phyloP scores from a whole-genome alignment of 2,888 invertebrate genomes.

The Orthonevra nobilis region DNA sequence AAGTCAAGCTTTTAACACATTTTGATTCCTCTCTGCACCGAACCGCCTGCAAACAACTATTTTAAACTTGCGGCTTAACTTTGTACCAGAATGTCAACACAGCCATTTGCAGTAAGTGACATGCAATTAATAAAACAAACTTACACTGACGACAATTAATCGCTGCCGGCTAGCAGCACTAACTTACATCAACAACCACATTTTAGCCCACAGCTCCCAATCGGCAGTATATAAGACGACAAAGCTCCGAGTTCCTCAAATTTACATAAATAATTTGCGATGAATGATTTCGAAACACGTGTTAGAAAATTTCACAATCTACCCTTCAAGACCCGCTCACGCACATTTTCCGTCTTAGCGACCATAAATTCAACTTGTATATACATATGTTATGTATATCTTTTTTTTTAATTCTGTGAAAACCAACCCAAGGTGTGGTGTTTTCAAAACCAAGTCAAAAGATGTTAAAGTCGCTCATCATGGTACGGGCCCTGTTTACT shows the following conservation, averaged over 20 bases:
- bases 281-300: slow-evolving; percentile 39
- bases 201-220: slow-evolving; percentile 11
- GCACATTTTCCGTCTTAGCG: too few relatives aligned
- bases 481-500: not conserved
- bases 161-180: slow-evolving; percentile 8
- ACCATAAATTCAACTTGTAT: too few relatives aligned
- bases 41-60: too few relatives aligned
- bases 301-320: slow-evolving; percentile 45
- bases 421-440: slow-evolving; percentile 50
- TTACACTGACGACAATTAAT: slow-evolving; percentile 50
- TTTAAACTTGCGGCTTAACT: slow-evolving; percentile 7
- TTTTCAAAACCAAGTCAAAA: slow-evolving; percentile 25
- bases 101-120: slow-evolving; percentile 31
- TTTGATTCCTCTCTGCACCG: too few relatives aligned
- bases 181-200: too few relatives aligned
- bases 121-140: slow-evolving; percentile 51
- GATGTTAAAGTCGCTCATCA: slow-evolving; percentile 13
- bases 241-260: not conserved
- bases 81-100: slow-evolving; percentile 38
- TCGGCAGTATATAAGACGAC: not conserved
- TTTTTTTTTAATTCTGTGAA: slow-evolving; percentile 4
- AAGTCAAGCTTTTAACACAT: too few relatives aligned
- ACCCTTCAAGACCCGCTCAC: slow-evolving; percentile 25
- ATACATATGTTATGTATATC: slow-evolving; percentile 13
- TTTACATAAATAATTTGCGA: slow-evolving; percentile 44